phyloP scores from a whole-genome alignment of 2,888 invertebrate genomes.

The Hypercompe scribonia region DNA sequence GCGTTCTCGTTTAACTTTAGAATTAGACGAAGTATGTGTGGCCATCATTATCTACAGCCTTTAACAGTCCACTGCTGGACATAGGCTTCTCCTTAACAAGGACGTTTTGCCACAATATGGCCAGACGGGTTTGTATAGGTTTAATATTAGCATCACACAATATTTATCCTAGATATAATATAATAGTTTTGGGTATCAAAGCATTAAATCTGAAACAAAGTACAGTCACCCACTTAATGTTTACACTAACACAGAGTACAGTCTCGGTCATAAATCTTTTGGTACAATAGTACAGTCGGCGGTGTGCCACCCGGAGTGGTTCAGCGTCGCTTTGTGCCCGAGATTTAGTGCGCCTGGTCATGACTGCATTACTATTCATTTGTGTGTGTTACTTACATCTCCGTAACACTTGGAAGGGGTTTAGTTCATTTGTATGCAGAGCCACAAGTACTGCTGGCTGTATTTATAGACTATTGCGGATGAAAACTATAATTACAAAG shows the following conservation, averaged over 20 bases:
- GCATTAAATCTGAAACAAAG: conserved; percentile 14
- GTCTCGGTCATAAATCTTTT: conserved; percentile 48
- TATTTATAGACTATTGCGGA: not conserved
- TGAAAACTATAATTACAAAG: not conserved
- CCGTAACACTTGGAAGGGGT: conserved; percentile 10
- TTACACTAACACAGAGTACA: conserved; percentile 36
- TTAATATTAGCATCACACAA: too few relatives aligned
- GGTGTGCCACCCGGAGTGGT: conserved; percentile 30
- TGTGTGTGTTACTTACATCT: conserved; percentile 15
- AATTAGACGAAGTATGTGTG: too few relatives aligned
- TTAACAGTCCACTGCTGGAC: too few relatives aligned
- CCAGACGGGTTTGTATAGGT: too few relatives aligned
- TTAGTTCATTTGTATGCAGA: conserved; percentile 9
- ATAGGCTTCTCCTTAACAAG: too few relatives aligned
- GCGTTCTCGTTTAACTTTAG: too few relatives aligned
- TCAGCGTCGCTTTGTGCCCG: conserved; percentile 42
- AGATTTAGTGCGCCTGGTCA: conserved; percentile 54
- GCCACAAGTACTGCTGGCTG: not conserved
- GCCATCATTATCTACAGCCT: too few relatives aligned
- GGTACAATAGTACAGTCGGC: conserved; percentile 33
- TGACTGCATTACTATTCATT: conserved; percentile 56
- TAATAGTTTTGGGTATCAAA: not conserved
- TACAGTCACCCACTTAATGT: conserved; percentile 22
- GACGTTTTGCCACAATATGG: too few relatives aligned
- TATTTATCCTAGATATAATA: too few relatives aligned